Evolutionary conservation across 2,888 invertebrate genomes (phyloP).

Genomic region (Limnephilus marmoratus): DNA sequence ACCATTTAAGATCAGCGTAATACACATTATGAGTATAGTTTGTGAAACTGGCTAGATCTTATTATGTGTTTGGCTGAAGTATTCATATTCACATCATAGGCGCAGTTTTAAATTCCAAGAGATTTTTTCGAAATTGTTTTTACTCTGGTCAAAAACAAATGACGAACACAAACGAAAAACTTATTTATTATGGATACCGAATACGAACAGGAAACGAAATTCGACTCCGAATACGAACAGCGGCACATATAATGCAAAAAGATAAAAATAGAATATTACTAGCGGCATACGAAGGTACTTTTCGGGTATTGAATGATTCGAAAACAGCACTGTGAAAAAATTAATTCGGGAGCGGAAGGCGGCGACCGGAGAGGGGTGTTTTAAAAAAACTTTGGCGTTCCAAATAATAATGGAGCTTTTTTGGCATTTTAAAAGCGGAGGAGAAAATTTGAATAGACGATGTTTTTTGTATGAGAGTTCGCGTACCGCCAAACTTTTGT

Average conservation of each 20-base stretch:
- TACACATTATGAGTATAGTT: background rate
- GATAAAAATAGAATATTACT: constrained; percentile 34
- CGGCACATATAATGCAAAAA: background rate
- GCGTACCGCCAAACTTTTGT: constrained; percentile 65
- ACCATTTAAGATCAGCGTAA: background rate
- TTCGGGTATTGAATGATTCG: constrained; percentile 46
- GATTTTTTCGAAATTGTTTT: background rate
- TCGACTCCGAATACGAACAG: background rate
- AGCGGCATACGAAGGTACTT: background rate
- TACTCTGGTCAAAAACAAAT: background rate
- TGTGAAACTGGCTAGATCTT: background rate
- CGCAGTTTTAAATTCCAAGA: background rate
- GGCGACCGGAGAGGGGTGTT: constrained; percentile 20
- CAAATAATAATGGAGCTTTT: constrained; percentile 64
- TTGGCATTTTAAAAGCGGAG: constrained; percentile 66
- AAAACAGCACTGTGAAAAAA: constrained; percentile 49
- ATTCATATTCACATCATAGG: background rate
- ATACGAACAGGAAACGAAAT: background rate
- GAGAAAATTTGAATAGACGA: constrained; percentile 65
- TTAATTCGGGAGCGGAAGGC: constrained; percentile 45
- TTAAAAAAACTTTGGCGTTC: constrained; percentile 48
- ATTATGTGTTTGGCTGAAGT: background rate
- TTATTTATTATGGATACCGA: background rate
- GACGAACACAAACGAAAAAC: background rate
- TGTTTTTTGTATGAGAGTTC: constrained; percentile 65